Evolutionary conservation across 92 coral and sea anemone genomes (phyloP), one percentile per base, ranked within the genome.

Genomic region (Siderastrea siderea): DNA sequence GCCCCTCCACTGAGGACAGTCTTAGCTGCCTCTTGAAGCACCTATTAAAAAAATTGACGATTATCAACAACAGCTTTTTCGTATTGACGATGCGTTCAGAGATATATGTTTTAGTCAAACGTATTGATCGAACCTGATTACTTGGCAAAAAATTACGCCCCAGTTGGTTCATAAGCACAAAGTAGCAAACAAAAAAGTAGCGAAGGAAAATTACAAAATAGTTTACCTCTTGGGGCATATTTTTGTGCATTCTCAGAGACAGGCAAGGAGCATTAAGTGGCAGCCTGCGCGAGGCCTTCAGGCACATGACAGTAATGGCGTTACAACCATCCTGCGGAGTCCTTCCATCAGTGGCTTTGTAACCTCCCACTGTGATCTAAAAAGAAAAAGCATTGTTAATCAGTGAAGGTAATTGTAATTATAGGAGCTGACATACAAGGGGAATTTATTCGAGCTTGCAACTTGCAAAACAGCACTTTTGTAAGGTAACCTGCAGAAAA

Each of bases 181-280:
- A 0, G 38, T 26, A 26, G 38, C 38, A 26, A 26, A n/a, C n/a
- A n/a, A n/a, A n/a, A 26, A 26, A 0, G 38, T 26, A 26, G 38
- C 38, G 0, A 26, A 0, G 38, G 38, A 26, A 26, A 26, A 26
- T 26, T 26, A 26, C 38, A 26, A 26, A 26, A 26, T 0, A 26
- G 38, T 26, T 7, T 67, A 90, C 93, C 91, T 90, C 82, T 71
- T 81, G 44, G 2, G 91, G 88, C 85, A 81, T 95, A 44, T 91
- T 59, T 38, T 85, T 73, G 60, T 93, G 89, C 87, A 95, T 71
- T 68, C 98, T 75, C 49, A 95, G 89, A 26, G 96, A 90, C 91
- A 95, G 49, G 67, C 98, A 95, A 6, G 98, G 98, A 48, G 96
- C 96, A 80, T 88, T 93, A 4, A 95, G 90, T 19, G 98, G 98